phyloP scores from a whole-genome alignment of 2,797 vertebrate genomes.

The Diceros bicornis region DNA sequence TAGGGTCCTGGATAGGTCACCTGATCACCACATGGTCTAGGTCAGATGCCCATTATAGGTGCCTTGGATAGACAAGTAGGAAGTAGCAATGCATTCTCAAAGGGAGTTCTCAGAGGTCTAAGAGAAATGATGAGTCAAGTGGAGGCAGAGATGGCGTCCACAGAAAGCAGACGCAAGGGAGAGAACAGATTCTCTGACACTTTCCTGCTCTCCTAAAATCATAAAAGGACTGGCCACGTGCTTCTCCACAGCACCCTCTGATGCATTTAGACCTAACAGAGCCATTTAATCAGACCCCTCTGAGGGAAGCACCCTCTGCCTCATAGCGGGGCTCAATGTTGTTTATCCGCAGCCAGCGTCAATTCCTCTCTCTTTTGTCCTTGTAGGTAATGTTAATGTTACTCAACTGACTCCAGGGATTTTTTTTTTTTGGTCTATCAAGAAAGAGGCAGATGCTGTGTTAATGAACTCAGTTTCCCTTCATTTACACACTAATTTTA shows the following conservation, averaged over 20 bases:
- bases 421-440: background rate
- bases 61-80: background rate
- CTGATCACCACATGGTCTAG: too few relatives aligned
- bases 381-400: accelerated
- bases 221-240: background rate
- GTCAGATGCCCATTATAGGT: background rate
- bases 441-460: background rate
- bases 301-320: background rate
- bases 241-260: accelerated
- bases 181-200: background rate
- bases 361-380: accelerated
- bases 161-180: background rate
- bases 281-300: background rate
- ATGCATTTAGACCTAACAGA: background rate
- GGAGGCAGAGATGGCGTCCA: background rate
- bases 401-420: background rate
- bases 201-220: background rate
- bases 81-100: background rate
- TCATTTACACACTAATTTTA: background rate
- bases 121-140: background rate
- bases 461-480: background rate
- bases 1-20: background rate
- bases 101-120: background rate
- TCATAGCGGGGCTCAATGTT: accelerated
- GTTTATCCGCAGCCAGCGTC: background rate